Conservation (phyloP, 2,113 vertebrate species). For the Etia nguti region DNA sequence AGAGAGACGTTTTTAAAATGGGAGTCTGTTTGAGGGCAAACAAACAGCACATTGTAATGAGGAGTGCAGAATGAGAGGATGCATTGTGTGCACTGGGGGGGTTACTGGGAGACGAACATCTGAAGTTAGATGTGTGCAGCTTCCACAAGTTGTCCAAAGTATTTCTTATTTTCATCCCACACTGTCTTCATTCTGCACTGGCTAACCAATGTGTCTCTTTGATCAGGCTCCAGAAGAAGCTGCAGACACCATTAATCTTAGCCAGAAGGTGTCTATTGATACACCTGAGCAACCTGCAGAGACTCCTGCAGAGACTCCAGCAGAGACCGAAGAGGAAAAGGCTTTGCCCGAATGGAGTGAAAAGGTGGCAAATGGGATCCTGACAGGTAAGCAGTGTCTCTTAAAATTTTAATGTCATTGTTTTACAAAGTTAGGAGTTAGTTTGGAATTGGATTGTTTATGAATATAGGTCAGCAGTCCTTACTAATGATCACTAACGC, state of each 20-base stretch:
- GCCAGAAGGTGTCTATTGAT: slow-evolving; percentile 78
- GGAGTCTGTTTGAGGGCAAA: background rate
- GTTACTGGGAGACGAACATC: background rate
- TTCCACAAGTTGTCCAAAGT: background rate
- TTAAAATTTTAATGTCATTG: background rate
- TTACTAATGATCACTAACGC: background rate
- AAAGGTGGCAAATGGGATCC: slow-evolving; percentile 90
- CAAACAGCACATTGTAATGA: slow-evolving; percentile 26
- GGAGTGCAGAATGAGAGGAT: slow-evolving; percentile 1
- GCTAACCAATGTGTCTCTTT: slow-evolving; percentile 41
- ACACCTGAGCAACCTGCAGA: slow-evolving; percentile 58
- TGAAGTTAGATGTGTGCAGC: background rate
- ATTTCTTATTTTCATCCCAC: background rate
- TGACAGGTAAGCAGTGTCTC: slow-evolving; percentile 78
- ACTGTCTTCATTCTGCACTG: background rate
- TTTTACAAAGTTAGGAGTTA: background rate
- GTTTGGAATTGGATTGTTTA: background rate
- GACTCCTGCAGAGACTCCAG: background rate
- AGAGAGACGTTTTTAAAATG: background rate
- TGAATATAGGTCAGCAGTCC: background rate
- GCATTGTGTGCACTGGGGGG: slow-evolving; percentile 2
- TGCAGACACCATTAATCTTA: slow-evolving; percentile 79
- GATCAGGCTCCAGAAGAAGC: slow-evolving; percentile 79
- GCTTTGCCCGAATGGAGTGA: slow-evolving; percentile 93
- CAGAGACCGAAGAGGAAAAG: slow-evolving; percentile 46